These are phyloP conservation scores for Hippocampus guttulatus DNA, from an alignment of 2,113 vertebrate genomes.

Conservation along the genomic window DNA sequence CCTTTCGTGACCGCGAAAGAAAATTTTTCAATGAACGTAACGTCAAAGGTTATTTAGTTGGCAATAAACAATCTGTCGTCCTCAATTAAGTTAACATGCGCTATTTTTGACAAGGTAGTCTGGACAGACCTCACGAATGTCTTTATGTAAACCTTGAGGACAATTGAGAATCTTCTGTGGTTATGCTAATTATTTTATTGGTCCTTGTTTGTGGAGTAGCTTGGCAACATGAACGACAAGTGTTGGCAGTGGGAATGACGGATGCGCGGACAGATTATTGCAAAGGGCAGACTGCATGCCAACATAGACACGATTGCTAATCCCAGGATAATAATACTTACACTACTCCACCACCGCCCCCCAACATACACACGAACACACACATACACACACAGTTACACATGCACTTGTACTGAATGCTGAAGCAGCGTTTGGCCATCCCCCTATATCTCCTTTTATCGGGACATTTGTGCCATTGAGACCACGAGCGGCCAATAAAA, in stretches of 20 bases:
- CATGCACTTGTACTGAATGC: constrained; percentile 21
- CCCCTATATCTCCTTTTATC: constrained; percentile 33
- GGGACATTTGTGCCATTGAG: constrained; percentile 28
- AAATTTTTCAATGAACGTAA: neutral
- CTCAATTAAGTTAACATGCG: too few relatives aligned
- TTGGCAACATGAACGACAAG: constrained; percentile 44
- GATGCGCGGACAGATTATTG: constrained; percentile 40
- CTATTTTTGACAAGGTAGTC: neutral
- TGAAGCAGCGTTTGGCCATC: constrained; percentile 42
- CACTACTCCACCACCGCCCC: constrained; percentile 2
- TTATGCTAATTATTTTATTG: constrained; percentile 17
- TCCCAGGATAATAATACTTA: constrained; percentile 54
- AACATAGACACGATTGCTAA: constrained; percentile 47
- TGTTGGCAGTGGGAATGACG: constrained; percentile 27
- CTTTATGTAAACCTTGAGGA: neutral
- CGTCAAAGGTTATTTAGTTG: neutral
- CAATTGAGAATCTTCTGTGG: neutral
- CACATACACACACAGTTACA: neutral
- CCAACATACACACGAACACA: constrained; percentile 16
- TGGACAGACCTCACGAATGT: neutral
- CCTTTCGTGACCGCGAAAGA: neutral
- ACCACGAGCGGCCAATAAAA: constrained; percentile 13
- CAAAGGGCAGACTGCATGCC: constrained; percentile 45
- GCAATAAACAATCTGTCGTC: too few relatives aligned
- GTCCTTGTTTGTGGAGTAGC: constrained; percentile 30